phyloP scores from a whole-genome alignment of 2,888 invertebrate genomes.

The Drosophila neotestacea region DNA sequence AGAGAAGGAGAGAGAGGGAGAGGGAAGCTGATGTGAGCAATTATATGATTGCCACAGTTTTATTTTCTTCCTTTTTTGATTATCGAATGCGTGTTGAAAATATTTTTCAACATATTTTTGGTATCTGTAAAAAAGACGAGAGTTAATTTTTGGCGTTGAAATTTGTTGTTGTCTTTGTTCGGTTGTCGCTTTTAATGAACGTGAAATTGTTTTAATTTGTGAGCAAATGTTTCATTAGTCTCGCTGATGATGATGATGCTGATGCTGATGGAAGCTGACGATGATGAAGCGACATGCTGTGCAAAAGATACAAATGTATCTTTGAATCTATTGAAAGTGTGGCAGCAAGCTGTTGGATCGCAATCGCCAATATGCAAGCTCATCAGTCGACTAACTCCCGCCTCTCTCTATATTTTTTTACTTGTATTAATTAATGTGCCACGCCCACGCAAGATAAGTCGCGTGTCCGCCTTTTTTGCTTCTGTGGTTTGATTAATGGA shows the following conservation, averaged over 20 bases:
- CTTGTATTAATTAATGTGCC: conserved; percentile 66
- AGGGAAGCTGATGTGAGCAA: conserved; percentile 13
- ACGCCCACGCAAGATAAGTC: conserved; percentile 42
- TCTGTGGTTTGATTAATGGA: conserved; percentile 55
- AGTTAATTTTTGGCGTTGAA: conserved; percentile 11
- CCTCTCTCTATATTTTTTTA: background rate
- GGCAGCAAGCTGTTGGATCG: conserved; percentile 36
- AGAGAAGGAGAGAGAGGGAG: background rate
- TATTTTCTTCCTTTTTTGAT: background rate
- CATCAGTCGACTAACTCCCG: conserved; percentile 36
- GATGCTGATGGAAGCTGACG: conserved; percentile 34
- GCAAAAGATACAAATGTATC: conserved; percentile 53
- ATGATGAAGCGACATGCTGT: conserved; percentile 51
- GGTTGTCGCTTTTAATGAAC: conserved; percentile 62
- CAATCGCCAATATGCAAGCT: conserved; percentile 65
- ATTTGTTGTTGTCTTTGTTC: conserved; percentile 13
- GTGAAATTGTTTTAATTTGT: conserved; percentile 70
- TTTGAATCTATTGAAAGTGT: conserved; percentile 35
- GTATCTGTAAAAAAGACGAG: background rate
- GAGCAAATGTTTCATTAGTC: conserved; percentile 63
- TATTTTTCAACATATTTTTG: background rate
- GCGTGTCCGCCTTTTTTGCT: conserved; percentile 11
- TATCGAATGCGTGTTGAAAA: conserved; percentile 28
- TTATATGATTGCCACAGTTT: conserved; percentile 41
- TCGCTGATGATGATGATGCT: conserved; percentile 18